Percentiles rank a stretch among this genome's conserved stretches.
phyloP scores from a whole-genome alignment of 2,888 invertebrate species.

The Dicranocentrus wangi region DNA sequence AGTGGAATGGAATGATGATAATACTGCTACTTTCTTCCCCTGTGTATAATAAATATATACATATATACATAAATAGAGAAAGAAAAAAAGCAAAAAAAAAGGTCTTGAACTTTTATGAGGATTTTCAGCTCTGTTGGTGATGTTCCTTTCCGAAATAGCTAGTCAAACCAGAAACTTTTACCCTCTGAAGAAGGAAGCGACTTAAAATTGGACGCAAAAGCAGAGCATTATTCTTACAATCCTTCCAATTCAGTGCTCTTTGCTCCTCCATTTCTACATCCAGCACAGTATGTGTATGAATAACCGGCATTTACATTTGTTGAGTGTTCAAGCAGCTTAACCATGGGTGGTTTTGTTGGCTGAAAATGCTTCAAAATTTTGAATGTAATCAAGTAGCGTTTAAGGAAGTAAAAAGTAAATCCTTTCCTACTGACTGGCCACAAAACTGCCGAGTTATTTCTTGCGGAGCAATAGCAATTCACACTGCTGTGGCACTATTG shows the following conservation, averaged over 20 bases:
- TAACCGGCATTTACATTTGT: too few species aligned
- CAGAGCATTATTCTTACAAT: constrained; percentile 14
- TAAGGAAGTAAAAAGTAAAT: too few species aligned
- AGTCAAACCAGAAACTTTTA: constrained; percentile 32
- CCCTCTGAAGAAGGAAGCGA: constrained; percentile 24
- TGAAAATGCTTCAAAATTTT: not conserved
- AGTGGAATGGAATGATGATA: constrained; percentile 24
- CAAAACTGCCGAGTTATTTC: too few species aligned
- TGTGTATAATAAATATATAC: constrained; percentile 15
- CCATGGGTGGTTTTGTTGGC: constrained; percentile 1
- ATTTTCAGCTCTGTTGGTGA: constrained; percentile 58
- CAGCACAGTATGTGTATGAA: not conserved
- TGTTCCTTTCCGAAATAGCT: constrained; percentile 18
- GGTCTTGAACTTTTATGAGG: constrained; percentile 55
- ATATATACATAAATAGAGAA: constrained; percentile 10
- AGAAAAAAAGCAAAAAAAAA: too few species aligned
- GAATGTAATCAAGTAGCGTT: too few species aligned
- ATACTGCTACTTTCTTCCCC: constrained; percentile 28
- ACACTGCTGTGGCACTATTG: too few species aligned
- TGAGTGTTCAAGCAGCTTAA: too few species aligned
- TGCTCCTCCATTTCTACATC: not conserved
- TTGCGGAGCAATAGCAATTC: too few species aligned
- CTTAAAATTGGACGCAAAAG: constrained; percentile 15
- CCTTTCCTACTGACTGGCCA: too few species aligned
- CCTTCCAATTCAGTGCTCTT: not conserved